Percentiles rank a stretch among this genome's conserved stretches.
Conservation (phyloP, 2,888 invertebrate species). For the Sericinus montela region DNA sequence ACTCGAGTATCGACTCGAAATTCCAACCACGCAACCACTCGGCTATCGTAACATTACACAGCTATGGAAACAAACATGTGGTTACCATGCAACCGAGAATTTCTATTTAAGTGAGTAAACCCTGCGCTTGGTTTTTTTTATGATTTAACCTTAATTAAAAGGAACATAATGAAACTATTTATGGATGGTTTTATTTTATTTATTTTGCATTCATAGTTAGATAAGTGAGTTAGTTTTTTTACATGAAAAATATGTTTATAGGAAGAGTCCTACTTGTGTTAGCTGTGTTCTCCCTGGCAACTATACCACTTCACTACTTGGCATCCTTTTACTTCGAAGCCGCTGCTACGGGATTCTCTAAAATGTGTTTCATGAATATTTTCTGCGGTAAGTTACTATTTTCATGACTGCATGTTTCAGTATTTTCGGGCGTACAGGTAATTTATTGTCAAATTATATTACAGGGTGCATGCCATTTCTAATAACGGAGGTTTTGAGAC, state of each 20-base stretch:
- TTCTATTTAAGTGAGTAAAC: too few relatives aligned
- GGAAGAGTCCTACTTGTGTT: slow-evolving; percentile 82
- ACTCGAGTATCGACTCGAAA: too few relatives aligned
- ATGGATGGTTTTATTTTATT: too few relatives aligned
- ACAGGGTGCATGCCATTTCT: slow-evolving; percentile 86
- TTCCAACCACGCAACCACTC: too few relatives aligned
- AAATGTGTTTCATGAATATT: slow-evolving; percentile 86
- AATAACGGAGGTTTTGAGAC: slow-evolving; percentile 83
- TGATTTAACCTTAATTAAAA: too few relatives aligned
- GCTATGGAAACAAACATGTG: too few relatives aligned
- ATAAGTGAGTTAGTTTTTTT: too few relatives aligned
- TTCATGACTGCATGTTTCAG: background rate
- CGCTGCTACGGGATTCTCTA: slow-evolving; percentile 87
- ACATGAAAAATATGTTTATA: slow-evolving; percentile 35
- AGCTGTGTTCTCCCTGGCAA: slow-evolving; percentile 83
- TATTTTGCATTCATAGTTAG: too few relatives aligned
- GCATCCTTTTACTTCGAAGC: slow-evolving; percentile 84
- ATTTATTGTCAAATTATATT: slow-evolving; percentile 28
- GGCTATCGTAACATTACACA: too few relatives aligned
- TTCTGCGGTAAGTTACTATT: slow-evolving; percentile 60
- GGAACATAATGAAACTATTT: too few relatives aligned
- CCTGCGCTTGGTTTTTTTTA: too few relatives aligned
- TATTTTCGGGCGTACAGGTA: background rate
- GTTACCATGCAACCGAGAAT: too few relatives aligned
- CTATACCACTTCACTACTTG: slow-evolving; percentile 86